Evolutionary conservation across 2,797 vertebrate species (phyloP).

Genomic region (Macrochelys suwanniensis): DNA sequence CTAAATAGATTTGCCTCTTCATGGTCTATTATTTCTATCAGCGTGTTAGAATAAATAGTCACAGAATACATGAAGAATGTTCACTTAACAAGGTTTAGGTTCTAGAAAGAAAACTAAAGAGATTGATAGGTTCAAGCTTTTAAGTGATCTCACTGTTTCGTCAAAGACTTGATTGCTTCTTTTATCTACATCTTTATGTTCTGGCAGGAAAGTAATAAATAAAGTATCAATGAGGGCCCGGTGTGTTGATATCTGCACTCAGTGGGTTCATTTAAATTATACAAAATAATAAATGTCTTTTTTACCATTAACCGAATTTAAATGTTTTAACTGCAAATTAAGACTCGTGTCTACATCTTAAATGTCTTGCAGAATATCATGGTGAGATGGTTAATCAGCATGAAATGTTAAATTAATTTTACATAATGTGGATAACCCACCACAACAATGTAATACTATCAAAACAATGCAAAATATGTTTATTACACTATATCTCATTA

Average conservation of each 20-base stretch:
- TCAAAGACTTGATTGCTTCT: not conserved
- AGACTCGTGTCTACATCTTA: not conserved
- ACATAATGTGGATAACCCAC: not conserved
- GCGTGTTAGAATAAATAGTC: not conserved
- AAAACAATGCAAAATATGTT: not conserved
- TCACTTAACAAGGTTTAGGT: not conserved
- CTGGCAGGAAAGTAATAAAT: constrained; percentile 2
- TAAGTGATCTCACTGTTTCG: not conserved
- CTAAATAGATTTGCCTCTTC: not conserved
- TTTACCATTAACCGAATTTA: not conserved
- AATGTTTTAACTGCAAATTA: not conserved
- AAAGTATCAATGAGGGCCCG: not conserved
- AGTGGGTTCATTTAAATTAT: not conserved
- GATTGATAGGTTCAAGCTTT: not conserved
- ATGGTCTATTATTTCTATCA: not conserved
- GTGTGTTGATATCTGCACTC: not conserved
- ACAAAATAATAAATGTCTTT: not conserved
- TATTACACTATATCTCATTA: not conserved
- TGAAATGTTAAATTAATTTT: not conserved
- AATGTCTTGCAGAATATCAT: not conserved
- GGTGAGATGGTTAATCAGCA: not conserved
- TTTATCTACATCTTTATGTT: not conserved
- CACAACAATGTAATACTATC: not conserved
- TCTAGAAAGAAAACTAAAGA: not conserved
- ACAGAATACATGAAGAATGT: not conserved